Evolutionary conservation across 2,888 invertebrate genomes (phyloP).

Genomic region (Torymus auratus): DNA sequence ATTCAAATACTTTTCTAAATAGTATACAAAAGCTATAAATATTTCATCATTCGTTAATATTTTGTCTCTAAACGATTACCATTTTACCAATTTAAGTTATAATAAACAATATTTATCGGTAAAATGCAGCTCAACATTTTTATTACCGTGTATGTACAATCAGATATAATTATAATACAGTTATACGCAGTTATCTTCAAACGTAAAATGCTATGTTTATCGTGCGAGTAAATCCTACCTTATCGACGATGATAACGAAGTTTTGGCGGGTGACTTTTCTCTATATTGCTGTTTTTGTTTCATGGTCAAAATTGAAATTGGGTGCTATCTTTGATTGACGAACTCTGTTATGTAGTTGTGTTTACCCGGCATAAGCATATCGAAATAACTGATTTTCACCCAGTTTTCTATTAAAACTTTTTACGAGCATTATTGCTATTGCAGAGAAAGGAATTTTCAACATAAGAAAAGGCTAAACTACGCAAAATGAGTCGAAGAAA

Average conservation of each 20-base stretch:
- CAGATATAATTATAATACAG: too few relatives aligned
- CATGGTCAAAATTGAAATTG: conserved; percentile 30
- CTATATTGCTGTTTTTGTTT: conserved; percentile 15
- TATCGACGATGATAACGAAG: conserved; percentile 9
- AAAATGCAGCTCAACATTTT: too few relatives aligned
- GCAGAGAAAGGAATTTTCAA: conserved; percentile 31
- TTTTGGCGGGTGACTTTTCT: conserved; percentile 5
- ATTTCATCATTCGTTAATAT: too few relatives aligned
- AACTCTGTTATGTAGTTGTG: conserved; percentile 26
- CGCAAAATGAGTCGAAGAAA: conserved; percentile 80
- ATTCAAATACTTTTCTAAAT: too few relatives aligned
- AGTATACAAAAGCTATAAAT: too few relatives aligned
- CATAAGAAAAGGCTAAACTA: conserved; percentile 12
- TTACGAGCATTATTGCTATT: not conserved
- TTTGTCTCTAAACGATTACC: too few relatives aligned
- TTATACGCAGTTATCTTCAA: too few relatives aligned
- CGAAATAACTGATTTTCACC: conserved; percentile 36
- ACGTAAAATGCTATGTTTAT: too few relatives aligned
- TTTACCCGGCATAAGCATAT: conserved; percentile 54
- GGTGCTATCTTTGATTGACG: conserved; percentile 49
- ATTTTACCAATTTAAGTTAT: too few relatives aligned
- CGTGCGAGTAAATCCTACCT: conserved; percentile 1
- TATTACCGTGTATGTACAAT: too few relatives aligned
- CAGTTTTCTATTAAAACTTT: conserved; percentile 40
- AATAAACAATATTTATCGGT: too few relatives aligned